Evolutionary conservation across 2,888 invertebrate species (phyloP), one percentile per base, ranked within the genome.

Genomic region (Cerastoderma edule): DNA sequence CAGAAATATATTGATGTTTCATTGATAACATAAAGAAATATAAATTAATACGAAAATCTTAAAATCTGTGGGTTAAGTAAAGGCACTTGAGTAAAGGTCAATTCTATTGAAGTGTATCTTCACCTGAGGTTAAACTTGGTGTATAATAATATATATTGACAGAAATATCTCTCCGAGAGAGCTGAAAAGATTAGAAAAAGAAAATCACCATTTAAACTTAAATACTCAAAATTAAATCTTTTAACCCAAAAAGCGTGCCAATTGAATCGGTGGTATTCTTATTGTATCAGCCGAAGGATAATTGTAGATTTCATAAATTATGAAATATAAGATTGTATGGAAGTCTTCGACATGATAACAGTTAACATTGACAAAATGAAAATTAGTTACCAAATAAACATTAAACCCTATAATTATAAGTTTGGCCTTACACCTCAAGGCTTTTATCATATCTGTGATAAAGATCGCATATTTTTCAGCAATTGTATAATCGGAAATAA

Each of bases 281-380:
- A 67, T 75, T 79, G 75, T 75, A 66, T 56, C 54, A 35, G 54
- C 66, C 57, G 60, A 60, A 54, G 74, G 57, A 68, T 72, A 65
- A 71, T 79, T 72, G 72, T 68, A 68, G 72, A 75, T 79, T 79
- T 79, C 64, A 65, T 69, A 72, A 79, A 79, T 79, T 79, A 79
- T 71, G 60, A 79, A 79, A 79, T 75, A 75, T 79, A 66, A 69
- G 75, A 69, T 75, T 79, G 69, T 50, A 79, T 60, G n/a, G 8
- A 19, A 10, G 39, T 39, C 60, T 60, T 60, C 27, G 39, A 13
- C 39, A 3, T 60, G 60, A 60, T 60, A 60, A 33, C 60, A 39
- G 60, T 60, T 60, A 39, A 60, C 60, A 60, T 39, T 60, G 60
- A 60, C 60, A 39, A 24, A 60, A 60, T 39, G 60, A 60, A 60